phyloP scores from a whole-genome alignment of 2,113 vertebrate species.

The Phrynosoma blainvillii region DNA sequence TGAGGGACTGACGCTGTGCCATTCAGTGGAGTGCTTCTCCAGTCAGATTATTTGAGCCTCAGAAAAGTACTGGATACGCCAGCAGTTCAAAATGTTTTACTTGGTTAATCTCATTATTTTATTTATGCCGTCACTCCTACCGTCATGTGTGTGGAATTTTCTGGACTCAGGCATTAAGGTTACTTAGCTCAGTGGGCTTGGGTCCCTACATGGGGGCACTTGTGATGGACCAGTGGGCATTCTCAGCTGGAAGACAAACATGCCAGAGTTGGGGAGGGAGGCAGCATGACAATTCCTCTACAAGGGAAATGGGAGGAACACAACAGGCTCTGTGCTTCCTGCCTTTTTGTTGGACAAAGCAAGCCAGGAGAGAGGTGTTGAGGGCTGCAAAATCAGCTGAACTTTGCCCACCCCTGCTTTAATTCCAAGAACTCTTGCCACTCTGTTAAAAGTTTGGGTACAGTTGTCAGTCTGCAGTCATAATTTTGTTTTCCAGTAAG shows the following conservation, averaged over 20 bases:
- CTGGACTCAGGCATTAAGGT: not conserved
- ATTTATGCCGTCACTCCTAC: not conserved
- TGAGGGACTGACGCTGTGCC: slow-evolving; percentile 15
- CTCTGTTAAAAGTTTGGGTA: not conserved
- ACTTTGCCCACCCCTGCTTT: not conserved
- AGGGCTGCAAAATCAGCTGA: not conserved
- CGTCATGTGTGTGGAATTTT: not conserved
- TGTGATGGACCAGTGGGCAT: not conserved
- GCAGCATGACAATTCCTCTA: not conserved
- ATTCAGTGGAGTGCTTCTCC: slow-evolving; percentile 2
- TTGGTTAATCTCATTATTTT: not conserved
- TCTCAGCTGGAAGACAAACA: not conserved
- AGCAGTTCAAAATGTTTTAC: not conserved
- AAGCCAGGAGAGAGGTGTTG: too few relatives aligned
- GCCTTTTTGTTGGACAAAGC: too few relatives aligned
- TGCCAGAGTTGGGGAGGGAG: not conserved
- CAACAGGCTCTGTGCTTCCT: too few relatives aligned
- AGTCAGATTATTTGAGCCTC: slow-evolving; percentile 36
- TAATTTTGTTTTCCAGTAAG: not conserved
- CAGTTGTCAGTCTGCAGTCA: not conserved
- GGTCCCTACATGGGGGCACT: too few relatives aligned
- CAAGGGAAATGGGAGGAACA: not conserved
- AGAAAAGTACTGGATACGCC: not conserved
- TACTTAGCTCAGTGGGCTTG: fast-evolving
- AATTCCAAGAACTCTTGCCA: not conserved